Base-by-base conservation (phyloP, 2,888 invertebrate genomes). In the Zygothrica quintamaculata region DNA sequence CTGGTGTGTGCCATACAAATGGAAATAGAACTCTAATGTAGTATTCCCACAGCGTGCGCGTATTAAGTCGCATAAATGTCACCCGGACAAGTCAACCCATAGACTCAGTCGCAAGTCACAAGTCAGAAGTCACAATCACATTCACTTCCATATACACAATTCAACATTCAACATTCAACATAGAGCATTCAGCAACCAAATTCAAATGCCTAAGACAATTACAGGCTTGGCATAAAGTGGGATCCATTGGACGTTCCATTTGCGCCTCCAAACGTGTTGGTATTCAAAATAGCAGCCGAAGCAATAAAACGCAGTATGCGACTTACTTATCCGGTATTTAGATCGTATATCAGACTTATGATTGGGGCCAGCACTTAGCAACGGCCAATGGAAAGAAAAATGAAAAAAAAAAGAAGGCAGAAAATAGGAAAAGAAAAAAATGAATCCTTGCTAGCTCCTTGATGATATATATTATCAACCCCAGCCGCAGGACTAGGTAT, bases 241-340 rank as follows among this genome's bases (percentile, higher is more conserved):
- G 26, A 26, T 37, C 26, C 22, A 37, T 40, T 26, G 26, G 47
- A 47, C 46, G 57, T 58, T 51, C 57, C 62, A 62, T 74, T 59
- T 74, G 48, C 46, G 13, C 36, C 40, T 22, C 34, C 34, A n/a
- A 58, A 87, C 78, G 84, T 77, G 78, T 74, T 74, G 80, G 82
- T 78, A 88, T 88, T 88, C 88, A 88, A 89, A 89, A 88, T 81
- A 84, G 78, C 80, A 77, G 78, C 74, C 74, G 66, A 77, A 77
- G 88, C 82, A 82, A 88, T 89, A 89, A 89, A 88, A 80, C 75
- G 77, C 89, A 80, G 77, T 73, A 57, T 69, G 71, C 68, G 74
- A 76, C 72, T 78, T 82, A 68, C 68, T 80, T 84, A 84, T 71
- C 82, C 56, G 62, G 50, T 56, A 52, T 55, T 58, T 67, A 68